A percentile compares a stretch with the other conserved stretches of the same genome.
Conservation (phyloP, 2,888 invertebrate genomes). For the Nemoura dubitans region DNA sequence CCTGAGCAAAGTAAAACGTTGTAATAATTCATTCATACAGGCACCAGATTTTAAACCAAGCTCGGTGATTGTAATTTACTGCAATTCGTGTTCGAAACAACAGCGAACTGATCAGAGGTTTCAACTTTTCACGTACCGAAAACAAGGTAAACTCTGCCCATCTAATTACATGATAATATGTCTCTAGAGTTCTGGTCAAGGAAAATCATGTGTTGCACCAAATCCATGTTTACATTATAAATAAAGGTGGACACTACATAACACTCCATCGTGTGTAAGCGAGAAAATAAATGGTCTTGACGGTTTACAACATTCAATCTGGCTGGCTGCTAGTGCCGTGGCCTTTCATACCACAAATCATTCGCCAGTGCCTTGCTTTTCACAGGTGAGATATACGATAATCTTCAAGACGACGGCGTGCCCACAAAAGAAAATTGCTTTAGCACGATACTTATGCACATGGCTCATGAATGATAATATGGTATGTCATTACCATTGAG, state of each 20-base stretch:
- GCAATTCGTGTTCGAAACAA: neutral
- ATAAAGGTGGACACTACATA: neutral
- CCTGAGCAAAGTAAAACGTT: neutral
- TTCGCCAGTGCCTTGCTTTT: neutral
- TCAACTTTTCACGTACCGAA: neutral
- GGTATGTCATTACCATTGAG: neutral
- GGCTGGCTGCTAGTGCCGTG: neutral
- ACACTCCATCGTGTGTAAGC: neutral
- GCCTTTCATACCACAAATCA: neutral
- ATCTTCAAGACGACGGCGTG: neutral
- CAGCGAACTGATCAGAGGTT: neutral
- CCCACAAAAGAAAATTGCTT: neutral
- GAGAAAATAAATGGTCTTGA: neutral
- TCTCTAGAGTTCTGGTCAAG: neutral
- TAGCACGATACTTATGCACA: neutral
- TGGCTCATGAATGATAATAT: neutral
- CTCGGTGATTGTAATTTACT: neutral
- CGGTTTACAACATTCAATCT: neutral
- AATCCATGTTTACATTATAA: neutral
- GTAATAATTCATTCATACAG: neutral
- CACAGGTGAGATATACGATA: constrained; percentile 7
- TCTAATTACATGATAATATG: neutral
- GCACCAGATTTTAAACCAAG: neutral
- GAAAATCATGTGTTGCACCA: neutral
- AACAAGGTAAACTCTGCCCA: neutral